Conservation (phyloP, 2,797 vertebrate species). For the Bucorvus abyssinicus region DNA sequence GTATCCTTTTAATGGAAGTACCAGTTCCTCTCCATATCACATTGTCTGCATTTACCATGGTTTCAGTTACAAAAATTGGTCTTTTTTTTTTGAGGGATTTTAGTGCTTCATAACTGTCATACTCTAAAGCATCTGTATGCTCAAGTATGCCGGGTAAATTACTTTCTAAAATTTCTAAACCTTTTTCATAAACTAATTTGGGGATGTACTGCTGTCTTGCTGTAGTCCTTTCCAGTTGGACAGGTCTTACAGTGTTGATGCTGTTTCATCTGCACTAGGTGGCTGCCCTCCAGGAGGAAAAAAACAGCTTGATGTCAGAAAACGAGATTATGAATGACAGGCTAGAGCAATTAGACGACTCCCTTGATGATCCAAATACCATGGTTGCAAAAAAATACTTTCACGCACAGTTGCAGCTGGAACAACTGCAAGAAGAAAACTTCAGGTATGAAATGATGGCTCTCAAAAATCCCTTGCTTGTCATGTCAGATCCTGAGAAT, state of each 20-base stretch:
- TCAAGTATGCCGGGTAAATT: conserved; percentile 31
- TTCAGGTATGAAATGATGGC: conserved; percentile 83
- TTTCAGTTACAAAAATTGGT: background rate
- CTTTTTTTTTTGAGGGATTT: background rate
- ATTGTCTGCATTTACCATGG: background rate
- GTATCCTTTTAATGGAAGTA: background rate
- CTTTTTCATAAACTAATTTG: conserved; percentile 42
- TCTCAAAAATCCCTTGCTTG: background rate
- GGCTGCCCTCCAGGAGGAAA: conserved; percentile 91
- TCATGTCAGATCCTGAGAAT: background rate
- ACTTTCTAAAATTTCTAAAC: conserved; percentile 13
- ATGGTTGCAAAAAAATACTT: conserved; percentile 90
- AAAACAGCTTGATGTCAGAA: conserved; percentile 91
- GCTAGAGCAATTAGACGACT: conserved; percentile 88
- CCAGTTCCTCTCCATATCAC: background rate
- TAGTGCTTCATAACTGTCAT: conserved; percentile 45
- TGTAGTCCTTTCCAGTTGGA: background rate
- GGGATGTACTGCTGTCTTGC: background rate
- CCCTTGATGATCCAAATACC: conserved; percentile 90
- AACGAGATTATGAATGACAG: conserved; percentile 93
- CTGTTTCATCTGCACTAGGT: conserved; percentile 79
- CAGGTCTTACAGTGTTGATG: background rate
- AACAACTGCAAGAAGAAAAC: conserved; percentile 93
- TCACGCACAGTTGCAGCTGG: conserved; percentile 89
- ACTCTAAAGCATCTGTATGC: conserved; percentile 42